Evolutionary conservation across 2,888 invertebrate species (phyloP).

Genomic region (Chouioia cunea): DNA sequence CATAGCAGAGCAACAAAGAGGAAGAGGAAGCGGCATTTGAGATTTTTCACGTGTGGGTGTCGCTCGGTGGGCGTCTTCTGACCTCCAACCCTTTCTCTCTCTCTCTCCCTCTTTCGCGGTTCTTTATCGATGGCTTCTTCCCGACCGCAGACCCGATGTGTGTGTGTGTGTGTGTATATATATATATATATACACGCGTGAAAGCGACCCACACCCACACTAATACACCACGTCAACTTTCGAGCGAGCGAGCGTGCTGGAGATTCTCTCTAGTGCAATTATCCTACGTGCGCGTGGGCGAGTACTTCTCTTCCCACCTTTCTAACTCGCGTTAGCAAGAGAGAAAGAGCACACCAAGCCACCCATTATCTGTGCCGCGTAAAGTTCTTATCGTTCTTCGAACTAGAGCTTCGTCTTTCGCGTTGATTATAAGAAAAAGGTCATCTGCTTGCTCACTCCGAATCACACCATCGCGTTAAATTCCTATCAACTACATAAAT

Average conservation of each 20-base stretch:
- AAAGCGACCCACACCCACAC: constrained; percentile 55
- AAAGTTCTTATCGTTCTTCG: no score
- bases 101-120: constrained; percentile 51
- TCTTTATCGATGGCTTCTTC: constrained; percentile 50
- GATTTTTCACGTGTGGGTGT: constrained; percentile 66
- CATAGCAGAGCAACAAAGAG: constrained; percentile 18
- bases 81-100: constrained; percentile 62
- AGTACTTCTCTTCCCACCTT: constrained; percentile 59
- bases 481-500: no score
- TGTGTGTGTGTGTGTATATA: not conserved
- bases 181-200: constrained; percentile 46
- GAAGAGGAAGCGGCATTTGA: constrained; percentile 52
- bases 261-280: constrained; percentile 59
- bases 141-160: constrained; percentile 27
- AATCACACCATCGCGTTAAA: no score
- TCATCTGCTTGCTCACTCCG: no score
- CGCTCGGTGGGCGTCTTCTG: constrained; percentile 66
- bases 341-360: constrained; percentile 45
- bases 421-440: no score
- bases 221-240: not conserved
- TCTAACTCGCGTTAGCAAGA: constrained; percentile 35
- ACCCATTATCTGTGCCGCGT: not conserved
- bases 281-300: constrained; percentile 68
- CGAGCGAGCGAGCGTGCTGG: not conserved
- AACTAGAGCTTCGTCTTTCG: no score